These are phyloP conservation scores for Siniperca chuatsi DNA, from an alignment of 2,113 vertebrate genomes.

Conservation along the genomic window DNA sequence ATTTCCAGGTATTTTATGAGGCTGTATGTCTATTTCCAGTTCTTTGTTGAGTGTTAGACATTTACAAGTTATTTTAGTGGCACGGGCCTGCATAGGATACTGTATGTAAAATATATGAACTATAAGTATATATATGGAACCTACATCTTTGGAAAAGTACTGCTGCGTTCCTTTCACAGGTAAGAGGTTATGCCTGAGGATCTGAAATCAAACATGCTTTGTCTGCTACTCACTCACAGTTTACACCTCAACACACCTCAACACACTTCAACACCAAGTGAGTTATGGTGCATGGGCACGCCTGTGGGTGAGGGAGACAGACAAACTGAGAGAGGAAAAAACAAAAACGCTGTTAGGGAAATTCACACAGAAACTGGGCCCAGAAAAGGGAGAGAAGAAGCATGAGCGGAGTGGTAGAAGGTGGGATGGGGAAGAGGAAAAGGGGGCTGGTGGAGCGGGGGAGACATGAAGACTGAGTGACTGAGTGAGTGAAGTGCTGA, in stretches of 20 bases:
- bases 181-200: constrained; percentile 48
- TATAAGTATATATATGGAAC: background rate
- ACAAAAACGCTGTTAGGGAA: constrained; percentile 15
- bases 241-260: constrained; percentile 72
- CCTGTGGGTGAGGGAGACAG: constrained; percentile 63
- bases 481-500: constrained; percentile 65
- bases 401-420: constrained; percentile 26
- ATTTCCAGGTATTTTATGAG: constrained; percentile 41
- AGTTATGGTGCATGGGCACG: constrained; percentile 75
- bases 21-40: background rate
- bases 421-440: constrained; percentile 56
- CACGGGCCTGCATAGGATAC: background rate
- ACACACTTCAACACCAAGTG: constrained; percentile 69
- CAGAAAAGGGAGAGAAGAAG: constrained; percentile 32
- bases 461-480: constrained; percentile 56
- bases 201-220: constrained; percentile 68
- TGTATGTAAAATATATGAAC: background rate
- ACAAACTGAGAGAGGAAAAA: background rate
- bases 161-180: constrained; percentile 28
- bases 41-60: background rate
- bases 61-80: background rate
- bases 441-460: constrained; percentile 20
- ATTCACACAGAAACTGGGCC: constrained; percentile 45
- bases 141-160: constrained; percentile 48
- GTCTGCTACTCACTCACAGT: constrained; percentile 69